Evolutionary conservation across 2,797 vertebrate species (phyloP).

Genomic region (Alcedo atthis): DNA sequence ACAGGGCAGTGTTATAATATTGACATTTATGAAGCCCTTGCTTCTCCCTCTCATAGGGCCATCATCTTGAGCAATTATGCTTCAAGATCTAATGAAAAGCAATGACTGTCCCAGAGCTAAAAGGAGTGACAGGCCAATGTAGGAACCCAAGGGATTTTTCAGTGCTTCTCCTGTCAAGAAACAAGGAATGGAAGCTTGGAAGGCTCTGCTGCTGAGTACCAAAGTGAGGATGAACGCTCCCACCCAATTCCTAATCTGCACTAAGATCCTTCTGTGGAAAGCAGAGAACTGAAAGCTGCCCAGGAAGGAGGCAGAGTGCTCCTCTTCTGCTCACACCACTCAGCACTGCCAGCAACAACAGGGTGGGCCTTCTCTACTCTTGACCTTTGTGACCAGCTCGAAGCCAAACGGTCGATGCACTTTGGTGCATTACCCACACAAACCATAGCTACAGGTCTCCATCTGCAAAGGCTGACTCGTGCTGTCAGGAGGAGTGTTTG

Average conservation of each 20-base stretch:
- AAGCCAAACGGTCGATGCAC: background rate
- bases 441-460: background rate
- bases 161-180: background rate
- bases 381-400: background rate
- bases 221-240: background rate
- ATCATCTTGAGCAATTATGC: background rate
- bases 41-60: background rate
- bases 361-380: background rate
- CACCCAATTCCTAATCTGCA: background rate
- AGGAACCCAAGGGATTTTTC: background rate
- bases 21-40: background rate
- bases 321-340: background rate
- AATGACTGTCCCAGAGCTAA: background rate
- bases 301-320: background rate
- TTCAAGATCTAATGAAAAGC: background rate
- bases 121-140: background rate
- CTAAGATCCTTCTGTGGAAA: background rate
- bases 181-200: background rate
- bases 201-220: background rate
- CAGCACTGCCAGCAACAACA: background rate
- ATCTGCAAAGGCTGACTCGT: background rate
- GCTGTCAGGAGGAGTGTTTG: background rate
- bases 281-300: background rate
- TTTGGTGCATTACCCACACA: background rate
- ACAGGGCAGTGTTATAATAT: background rate